Evolutionary conservation across 2,888 invertebrate genomes (phyloP).

Genomic region (Himalopsyche japonica): DNA sequence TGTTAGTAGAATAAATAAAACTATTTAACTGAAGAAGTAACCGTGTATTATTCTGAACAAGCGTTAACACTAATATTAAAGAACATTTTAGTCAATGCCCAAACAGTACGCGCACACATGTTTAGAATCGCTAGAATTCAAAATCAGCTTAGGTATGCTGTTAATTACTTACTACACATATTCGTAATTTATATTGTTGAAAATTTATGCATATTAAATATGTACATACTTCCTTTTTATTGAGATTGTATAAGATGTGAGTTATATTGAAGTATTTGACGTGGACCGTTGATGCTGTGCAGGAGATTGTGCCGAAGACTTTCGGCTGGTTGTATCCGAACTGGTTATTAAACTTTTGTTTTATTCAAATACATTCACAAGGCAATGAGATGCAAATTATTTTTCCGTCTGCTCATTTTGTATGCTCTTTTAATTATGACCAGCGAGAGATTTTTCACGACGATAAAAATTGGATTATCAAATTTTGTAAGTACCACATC

Average conservation of each 20-base stretch:
- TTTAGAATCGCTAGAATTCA: not conserved
- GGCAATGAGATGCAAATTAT: conserved; percentile 33
- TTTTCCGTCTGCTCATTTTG: conserved; percentile 15
- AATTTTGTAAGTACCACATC: not conserved
- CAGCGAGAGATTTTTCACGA: not conserved
- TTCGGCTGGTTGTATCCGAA: not conserved
- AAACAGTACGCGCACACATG: not conserved
- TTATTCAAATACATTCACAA: not conserved
- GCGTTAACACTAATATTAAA: too few relatives aligned
- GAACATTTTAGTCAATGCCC: too few relatives aligned
- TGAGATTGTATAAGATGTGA: conserved; percentile 33
- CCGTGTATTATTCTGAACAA: too few relatives aligned
- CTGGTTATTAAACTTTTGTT: not conserved
- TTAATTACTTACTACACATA: conserved; percentile 31
- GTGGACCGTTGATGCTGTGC: conserved; percentile 18
- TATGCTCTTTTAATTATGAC: not conserved
- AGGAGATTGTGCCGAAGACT: conserved; percentile 9
- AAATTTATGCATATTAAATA: conserved; percentile 35
- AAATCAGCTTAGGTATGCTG: conserved; percentile 5
- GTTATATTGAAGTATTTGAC: conserved; percentile 30
- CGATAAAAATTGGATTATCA: not conserved
- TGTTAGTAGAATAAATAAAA: too few relatives aligned
- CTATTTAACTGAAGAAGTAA: too few relatives aligned
- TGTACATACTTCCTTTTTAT: conserved; percentile 16
- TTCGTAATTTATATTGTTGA: conserved; percentile 35